Percentiles rank a stretch among this genome's conserved stretches.
Evolutionary conservation across 2,888 invertebrate genomes (phyloP).

Genomic region (Scrobipalpa atriplicella): DNA sequence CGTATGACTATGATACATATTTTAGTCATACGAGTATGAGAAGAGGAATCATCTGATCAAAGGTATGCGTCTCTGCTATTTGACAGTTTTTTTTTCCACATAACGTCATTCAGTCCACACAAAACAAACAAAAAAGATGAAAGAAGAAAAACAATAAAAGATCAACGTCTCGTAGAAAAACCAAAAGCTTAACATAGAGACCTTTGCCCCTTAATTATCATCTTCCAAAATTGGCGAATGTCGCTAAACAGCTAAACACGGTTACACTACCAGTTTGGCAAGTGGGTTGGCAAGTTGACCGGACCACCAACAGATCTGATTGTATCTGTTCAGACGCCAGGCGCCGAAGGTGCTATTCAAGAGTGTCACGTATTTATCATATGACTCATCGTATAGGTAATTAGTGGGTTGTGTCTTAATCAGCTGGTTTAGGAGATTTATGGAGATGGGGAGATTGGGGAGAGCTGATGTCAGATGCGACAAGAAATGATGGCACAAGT

Average conservation of each 20-base stretch:
- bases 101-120: too few species aligned
- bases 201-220: not conserved
- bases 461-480: not conserved
- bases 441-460: not conserved
- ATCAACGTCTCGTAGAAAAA: not conserved
- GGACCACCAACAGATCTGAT: conserved; percentile 5
- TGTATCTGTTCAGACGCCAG: conserved; percentile 12
- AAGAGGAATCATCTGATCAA: too few species aligned
- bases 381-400: conserved; percentile 10
- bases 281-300: not conserved
- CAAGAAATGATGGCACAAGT: too few species aligned
- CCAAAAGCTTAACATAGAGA: not conserved
- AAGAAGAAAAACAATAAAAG: not conserved
- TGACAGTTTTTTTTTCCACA: too few species aligned
- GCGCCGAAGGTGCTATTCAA: not conserved
- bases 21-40: too few species aligned
- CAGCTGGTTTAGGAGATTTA: not conserved
- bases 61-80: too few species aligned
- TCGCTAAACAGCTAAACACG: not conserved
- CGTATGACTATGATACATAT: too few species aligned
- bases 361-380: conserved; percentile 15
- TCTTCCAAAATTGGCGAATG: not conserved
- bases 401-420: conserved; percentile 12
- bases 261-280: not conserved
- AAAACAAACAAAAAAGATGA: too few species aligned